A percentile compares a stretch with the other conserved stretches of the same genome.
These are phyloP conservation scores for Echinarachnius parma DNA, from an alignment of 53 echinoderm and acorn worm species.

Conservation along the genomic window DNA sequence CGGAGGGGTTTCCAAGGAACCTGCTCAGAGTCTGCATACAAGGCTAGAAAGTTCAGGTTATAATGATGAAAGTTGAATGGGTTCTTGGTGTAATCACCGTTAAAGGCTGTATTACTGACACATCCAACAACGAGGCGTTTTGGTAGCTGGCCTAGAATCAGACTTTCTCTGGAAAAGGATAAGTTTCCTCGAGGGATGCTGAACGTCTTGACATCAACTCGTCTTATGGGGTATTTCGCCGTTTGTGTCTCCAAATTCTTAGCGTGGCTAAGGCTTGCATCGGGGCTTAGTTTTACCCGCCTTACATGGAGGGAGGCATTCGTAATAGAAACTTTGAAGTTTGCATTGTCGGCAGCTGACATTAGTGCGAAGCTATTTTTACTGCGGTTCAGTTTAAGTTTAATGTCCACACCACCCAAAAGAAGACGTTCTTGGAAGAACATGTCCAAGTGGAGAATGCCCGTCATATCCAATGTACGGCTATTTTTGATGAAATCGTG, in stretches of 20 bases:
- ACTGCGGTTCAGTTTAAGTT: conserved; percentile 61
- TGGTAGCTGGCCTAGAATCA: conserved; percentile 54
- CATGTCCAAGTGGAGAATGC: conserved; percentile 54
- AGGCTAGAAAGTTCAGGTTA: conserved; percentile 12
- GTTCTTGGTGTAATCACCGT: conserved; percentile 51
- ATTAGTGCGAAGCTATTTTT: conserved; percentile 53
- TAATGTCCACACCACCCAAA: conserved; percentile 59
- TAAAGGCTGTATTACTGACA: conserved; percentile 43
- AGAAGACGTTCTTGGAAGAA: conserved; percentile 63
- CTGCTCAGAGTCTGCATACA: conserved; percentile 49
- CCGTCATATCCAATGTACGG: conserved; percentile 43
- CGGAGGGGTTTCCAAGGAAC: conserved; percentile 54
- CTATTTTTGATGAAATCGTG: conserved; percentile 33
- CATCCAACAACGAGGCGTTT: conserved; percentile 51
- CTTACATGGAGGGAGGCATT: conserved; percentile 44
- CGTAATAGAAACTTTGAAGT: conserved; percentile 25
- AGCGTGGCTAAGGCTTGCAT: conserved; percentile 55
- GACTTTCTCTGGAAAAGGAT: conserved; percentile 53
- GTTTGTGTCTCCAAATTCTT: conserved; percentile 57
- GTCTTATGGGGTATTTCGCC: conserved; percentile 66
- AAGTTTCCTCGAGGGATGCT: conserved; percentile 51
- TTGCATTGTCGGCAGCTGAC: conserved; percentile 13
- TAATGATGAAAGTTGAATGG: conserved; percentile 63
- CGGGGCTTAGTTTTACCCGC: conserved; percentile 52
- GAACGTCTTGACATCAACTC: conserved; percentile 58